Percentiles rank a stretch among this genome's conserved stretches.
phyloP scores from a whole-genome alignment of 2,888 invertebrate genomes.

The Cactoblastis cactorum region DNA sequence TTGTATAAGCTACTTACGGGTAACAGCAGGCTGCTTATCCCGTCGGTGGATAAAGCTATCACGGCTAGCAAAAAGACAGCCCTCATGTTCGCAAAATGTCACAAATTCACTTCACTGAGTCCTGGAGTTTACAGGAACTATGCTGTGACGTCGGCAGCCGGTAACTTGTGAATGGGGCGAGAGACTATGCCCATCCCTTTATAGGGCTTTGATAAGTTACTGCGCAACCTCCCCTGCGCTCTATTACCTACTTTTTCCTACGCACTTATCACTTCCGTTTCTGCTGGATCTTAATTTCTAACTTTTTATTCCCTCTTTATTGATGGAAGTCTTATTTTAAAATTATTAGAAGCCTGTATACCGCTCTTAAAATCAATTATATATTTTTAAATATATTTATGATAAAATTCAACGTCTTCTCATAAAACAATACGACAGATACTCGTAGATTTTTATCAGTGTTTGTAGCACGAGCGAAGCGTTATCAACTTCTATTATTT shows the following conservation, averaged over 20 bases:
- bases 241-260: conserved; percentile 30
- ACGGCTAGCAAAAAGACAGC: conserved; percentile 47
- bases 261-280: conserved; percentile 30
- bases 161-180: conserved; percentile 65
- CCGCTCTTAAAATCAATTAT: conserved; percentile 20
- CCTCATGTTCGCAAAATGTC: conserved; percentile 46
- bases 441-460: conserved; percentile 36
- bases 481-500: conserved; percentile 56
- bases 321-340: no score
- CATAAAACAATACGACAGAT: conserved; percentile 21
- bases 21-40: conserved; percentile 50
- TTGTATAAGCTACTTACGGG: conserved; percentile 53
- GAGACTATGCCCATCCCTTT: conserved; percentile 55
- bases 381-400: no score
- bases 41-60: conserved; percentile 48
- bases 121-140: conserved; percentile 21
- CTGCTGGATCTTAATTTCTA: conserved; percentile 12
- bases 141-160: conserved; percentile 49
- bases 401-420: conserved; percentile 28
- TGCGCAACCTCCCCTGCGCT: conserved; percentile 70
- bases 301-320: background rate
- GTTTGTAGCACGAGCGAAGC: conserved; percentile 54
- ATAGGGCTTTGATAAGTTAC: conserved; percentile 55
- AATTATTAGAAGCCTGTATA: conserved; percentile 2
- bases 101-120: conserved; percentile 45